Base-by-base conservation (phyloP, 2,888 invertebrate species). In the Balanococcus diminutus region DNA sequence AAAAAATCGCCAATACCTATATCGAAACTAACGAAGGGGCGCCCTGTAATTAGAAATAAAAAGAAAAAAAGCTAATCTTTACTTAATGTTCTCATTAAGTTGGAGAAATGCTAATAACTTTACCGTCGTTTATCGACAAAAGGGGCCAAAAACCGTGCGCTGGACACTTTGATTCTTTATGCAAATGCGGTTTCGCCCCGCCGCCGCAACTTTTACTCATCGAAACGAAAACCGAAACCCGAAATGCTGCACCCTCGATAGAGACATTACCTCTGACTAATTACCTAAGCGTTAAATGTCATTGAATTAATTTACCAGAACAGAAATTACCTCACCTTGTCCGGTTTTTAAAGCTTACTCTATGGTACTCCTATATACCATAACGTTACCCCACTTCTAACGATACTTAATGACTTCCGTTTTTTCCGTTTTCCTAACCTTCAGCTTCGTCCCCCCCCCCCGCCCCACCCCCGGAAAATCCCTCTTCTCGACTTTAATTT, bases 211-310 rank as follows among this genome's bases (percentile, higher is more conserved):
- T 84, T 22, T 46, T 39, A 75, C 75, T 75, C 84, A 75, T 84
- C 72, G 72, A 84, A 75, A 84, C 84, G 84, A 84, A 75, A 84
- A 84, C 84, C 84, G 46, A 84, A 84, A 72, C 75, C 72, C 84
- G 84, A 84, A 84, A n/a, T 28, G 31, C 72, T 51, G 61, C 83
- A 31, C 84, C 72, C 84, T 72, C 84, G 75, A 84, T 84, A 84
- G 84, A 84, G 84, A 84, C 75, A 84, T 84, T 84, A 84, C 84
- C 84, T 84, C 84, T 82, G 86, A 86, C 86, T 86, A 86, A 86
- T 86, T 86, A 86, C 86, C 86, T 86, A 86, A 86, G 86, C 86
- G 86, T 86, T 86, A 86, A 86, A 86, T 61, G 86, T 86, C 86
- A 86, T 86, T 86, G 86, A 86, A 82, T 86, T 86, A 86, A 86